Evolutionary conservation across 2,797 vertebrate genomes (phyloP).

Genomic region (Coranthus polyacanthus): DNA sequence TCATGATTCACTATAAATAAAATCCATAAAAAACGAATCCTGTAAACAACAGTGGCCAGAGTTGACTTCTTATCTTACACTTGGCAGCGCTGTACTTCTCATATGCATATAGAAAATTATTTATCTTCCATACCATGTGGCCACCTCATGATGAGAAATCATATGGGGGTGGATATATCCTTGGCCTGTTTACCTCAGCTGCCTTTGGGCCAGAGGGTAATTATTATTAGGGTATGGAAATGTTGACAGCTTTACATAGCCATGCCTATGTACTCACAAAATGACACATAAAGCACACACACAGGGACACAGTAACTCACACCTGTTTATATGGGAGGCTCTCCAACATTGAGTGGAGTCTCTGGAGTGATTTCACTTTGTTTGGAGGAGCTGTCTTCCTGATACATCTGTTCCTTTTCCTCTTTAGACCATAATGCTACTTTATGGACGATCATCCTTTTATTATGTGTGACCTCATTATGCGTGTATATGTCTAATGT

Average conservation of each 20-base stretch:
- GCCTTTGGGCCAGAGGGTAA: conserved; percentile 75
- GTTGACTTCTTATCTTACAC: conserved; percentile 67
- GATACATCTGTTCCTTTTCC: conserved; percentile 39
- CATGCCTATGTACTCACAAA: conserved; percentile 23
- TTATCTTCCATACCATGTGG: conserved; percentile 77
- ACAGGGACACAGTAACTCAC: conserved; percentile 46
- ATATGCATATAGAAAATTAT: conserved; percentile 69
- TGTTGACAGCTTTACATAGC: conserved; percentile 69
- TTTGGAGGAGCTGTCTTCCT: conserved; percentile 35
- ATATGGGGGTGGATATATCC: conserved; percentile 62
- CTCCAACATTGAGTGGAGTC: conserved; percentile 37
- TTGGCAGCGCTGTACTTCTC: conserved; percentile 41
- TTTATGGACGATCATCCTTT: conserved; percentile 49
- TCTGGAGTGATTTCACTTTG: conserved; percentile 34
- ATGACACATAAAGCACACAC: conserved; percentile 31
- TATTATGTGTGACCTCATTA: conserved; percentile 60
- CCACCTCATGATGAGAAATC: conserved; percentile 74
- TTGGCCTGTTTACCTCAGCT: conserved; percentile 70
- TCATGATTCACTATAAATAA: conserved; percentile 70
- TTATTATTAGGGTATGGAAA: conserved; percentile 78
- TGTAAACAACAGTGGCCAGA: conserved; percentile 70
- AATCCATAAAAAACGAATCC: conserved; percentile 63
- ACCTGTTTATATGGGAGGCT: conserved; percentile 49
- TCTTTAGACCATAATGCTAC: conserved; percentile 41
- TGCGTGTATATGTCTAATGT: conserved; percentile 65